Evolutionary conservation across 2,113 vertebrate genomes (phyloP).

Genomic region (Microcebus murinus): DNA sequence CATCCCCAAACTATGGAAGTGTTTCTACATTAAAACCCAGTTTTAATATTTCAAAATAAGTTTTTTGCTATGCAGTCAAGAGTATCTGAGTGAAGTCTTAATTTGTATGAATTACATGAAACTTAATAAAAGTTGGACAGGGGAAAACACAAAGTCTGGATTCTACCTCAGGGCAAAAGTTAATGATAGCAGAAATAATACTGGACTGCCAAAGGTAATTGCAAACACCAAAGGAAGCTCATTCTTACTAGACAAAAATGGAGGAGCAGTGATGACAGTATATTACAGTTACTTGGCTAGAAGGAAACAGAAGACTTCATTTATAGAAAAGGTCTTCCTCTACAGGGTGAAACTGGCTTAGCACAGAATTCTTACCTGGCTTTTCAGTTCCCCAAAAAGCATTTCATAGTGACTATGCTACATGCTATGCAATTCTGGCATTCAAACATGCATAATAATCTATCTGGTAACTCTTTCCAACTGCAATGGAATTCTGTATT

Average conservation of each 20-base stretch:
- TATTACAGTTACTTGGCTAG: background rate
- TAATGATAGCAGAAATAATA: background rate
- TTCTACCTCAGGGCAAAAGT: background rate
- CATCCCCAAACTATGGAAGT: background rate
- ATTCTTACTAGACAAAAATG: background rate
- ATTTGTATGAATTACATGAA: conserved; percentile 11
- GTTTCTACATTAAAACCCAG: background rate
- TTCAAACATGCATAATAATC: background rate
- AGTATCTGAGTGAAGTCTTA: background rate
- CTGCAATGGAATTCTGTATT: conserved; percentile 37
- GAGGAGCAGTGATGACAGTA: background rate
- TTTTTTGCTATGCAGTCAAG: background rate
- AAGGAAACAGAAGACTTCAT: conserved; percentile 14
- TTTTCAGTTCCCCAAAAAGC: background rate
- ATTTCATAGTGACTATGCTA: background rate
- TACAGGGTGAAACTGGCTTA: background rate
- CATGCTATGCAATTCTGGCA: background rate
- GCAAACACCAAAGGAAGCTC: background rate
- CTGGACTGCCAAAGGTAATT: background rate
- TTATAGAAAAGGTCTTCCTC: background rate
- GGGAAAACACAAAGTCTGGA: background rate
- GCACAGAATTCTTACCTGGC: conserved; percentile 13
- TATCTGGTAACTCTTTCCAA: conserved; percentile 35
- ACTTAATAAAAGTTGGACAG: background rate
- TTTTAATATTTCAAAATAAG: background rate